A percentile compares a stretch with the other conserved stretches of the same genome.
phyloP scores from a whole-genome alignment of 2,888 invertebrate species.

The Pterobdella sp. region DNA sequence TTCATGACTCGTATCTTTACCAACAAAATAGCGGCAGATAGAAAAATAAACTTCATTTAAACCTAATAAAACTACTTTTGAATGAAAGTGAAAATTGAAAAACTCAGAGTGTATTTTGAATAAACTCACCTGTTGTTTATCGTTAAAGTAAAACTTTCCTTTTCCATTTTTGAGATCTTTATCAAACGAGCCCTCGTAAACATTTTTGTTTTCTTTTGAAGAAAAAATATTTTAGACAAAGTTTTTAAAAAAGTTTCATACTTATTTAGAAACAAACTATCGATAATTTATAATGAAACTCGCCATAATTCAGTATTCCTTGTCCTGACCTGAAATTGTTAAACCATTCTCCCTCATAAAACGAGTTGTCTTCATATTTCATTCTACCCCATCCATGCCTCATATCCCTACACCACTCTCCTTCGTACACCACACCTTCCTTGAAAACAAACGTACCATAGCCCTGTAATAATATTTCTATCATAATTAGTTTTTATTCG shows the following conservation, averaged over 20 bases:
- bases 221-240: conserved; percentile 1
- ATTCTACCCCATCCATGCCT: conserved; percentile 53
- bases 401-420: conserved; percentile 51
- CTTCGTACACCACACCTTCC: conserved; percentile 51
- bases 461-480: no score
- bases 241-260: conserved; percentile 2
- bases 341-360: conserved; percentile 52
- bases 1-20: no score
- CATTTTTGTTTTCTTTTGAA: conserved; percentile 51
- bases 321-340: conserved; percentile 50
- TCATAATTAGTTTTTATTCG: no score
- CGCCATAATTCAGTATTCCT: conserved; percentile 50
- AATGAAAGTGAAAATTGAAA: neutral
- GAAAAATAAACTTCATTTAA: neutral
- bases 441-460: conserved; percentile 51
- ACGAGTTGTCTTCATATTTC: conserved; percentile 49
- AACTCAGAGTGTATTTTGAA: neutral
- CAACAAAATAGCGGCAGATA: no score
- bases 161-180: conserved; percentile 51
- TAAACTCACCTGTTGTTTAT: conserved; percentile 46
- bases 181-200: conserved; percentile 52
- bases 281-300: conserved; percentile 33
- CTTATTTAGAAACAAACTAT: neutral
- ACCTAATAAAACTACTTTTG: neutral
- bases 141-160: conserved; percentile 51